phyloP scores from a whole-genome alignment of 1,140 invertebrate genomes.

The Lepidurus apus region DNA sequence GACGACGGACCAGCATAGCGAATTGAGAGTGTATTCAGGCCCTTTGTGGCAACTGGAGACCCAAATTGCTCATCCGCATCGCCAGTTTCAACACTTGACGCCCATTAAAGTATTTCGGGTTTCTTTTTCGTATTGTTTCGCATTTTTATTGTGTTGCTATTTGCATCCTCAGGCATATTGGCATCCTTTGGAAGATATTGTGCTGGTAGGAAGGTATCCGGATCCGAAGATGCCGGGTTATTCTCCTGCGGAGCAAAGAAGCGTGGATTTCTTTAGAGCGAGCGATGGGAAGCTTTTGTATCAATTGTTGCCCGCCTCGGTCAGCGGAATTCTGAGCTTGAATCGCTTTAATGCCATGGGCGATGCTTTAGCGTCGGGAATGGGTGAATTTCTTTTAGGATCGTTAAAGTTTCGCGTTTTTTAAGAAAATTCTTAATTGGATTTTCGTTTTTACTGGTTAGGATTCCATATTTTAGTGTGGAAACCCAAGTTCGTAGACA shows the following conservation, averaged over 20 bases:
- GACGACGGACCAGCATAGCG: constrained; percentile 45
- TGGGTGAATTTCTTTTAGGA: constrained; percentile 39
- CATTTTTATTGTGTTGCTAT: constrained; percentile 25
- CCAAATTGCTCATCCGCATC: constrained; percentile 45
- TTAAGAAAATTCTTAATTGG: background rate
- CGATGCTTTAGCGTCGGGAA: constrained; percentile 40
- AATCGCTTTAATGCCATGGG: constrained; percentile 42
- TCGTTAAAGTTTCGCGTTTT: background rate
- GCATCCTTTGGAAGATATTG: constrained; percentile 45
- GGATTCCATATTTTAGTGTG: constrained; percentile 27
- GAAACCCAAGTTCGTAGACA: constrained; percentile 27
- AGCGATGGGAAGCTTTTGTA: constrained; percentile 40
- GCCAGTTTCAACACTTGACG: constrained; percentile 46
- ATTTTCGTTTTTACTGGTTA: background rate
- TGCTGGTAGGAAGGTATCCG: constrained; percentile 46
- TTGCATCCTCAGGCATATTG: constrained; percentile 43
- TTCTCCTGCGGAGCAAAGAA: constrained; percentile 39
- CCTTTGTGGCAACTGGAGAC: constrained; percentile 43
- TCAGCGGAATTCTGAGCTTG: constrained; percentile 41
- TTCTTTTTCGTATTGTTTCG: background rate
- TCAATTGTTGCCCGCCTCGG: constrained; percentile 38
- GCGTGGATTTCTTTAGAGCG: constrained; percentile 44
- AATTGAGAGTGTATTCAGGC: constrained; percentile 43
- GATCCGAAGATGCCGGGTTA: constrained; percentile 40
- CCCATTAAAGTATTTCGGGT: constrained; percentile 45